phyloP scores from a whole-genome alignment of 2,797 vertebrate species.

The Antennarius maculatus region DNA sequence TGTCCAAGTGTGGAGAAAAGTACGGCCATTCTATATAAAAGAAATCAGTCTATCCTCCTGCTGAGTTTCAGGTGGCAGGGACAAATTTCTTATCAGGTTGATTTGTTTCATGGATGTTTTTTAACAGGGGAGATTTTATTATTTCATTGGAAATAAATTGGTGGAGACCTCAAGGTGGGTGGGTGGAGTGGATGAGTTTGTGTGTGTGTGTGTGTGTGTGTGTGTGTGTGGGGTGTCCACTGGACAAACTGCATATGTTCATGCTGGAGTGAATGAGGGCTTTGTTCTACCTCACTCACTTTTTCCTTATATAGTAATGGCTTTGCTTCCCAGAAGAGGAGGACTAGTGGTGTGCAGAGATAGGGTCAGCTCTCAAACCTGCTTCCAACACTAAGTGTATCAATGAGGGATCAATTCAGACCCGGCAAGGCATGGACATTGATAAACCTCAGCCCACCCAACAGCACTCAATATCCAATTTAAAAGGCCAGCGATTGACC shows the following conservation, averaged over 20 bases:
- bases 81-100: slow-evolving; percentile 62
- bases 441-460: slow-evolving; percentile 74
- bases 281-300: slow-evolving; percentile 65
- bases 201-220: no score
- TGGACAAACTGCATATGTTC: slow-evolving; percentile 57
- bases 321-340: slow-evolving; percentile 57
- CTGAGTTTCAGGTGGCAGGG: slow-evolving; percentile 33
- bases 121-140: slow-evolving; percentile 69
- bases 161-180: slow-evolving; percentile 30
- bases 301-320: slow-evolving; percentile 71
- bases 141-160: slow-evolving; percentile 66
- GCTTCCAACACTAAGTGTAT: slow-evolving; percentile 71
- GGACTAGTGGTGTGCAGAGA: slow-evolving; percentile 45
- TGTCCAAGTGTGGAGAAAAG: slow-evolving; percentile 45
- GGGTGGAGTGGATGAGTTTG: neutral
- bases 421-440: slow-evolving; percentile 71
- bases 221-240: slow-evolving; percentile 17
- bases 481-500: slow-evolving; percentile 79
- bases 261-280: slow-evolving; percentile 55
- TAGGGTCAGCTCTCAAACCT: slow-evolving; percentile 34
- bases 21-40: slow-evolving; percentile 52
- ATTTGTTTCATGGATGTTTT: slow-evolving; percentile 65
- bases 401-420: slow-evolving; percentile 73
- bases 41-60: slow-evolving; percentile 44
- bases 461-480: slow-evolving; percentile 80